phyloP scores from a whole-genome alignment of 2,797 vertebrate species.

The Tokudaia muenninki region DNA sequence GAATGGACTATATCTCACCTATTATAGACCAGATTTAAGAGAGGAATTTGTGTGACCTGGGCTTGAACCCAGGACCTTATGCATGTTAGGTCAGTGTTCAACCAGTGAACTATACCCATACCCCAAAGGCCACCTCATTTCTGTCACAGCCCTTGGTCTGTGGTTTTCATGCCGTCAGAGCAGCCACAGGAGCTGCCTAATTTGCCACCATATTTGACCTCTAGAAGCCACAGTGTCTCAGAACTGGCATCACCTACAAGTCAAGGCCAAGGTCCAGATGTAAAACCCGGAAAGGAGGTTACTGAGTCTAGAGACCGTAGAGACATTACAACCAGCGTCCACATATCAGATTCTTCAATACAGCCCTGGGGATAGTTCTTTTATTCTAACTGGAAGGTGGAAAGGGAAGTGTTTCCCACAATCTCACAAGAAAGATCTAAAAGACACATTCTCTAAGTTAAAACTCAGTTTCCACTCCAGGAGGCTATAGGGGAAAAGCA shows the following conservation, averaged over 20 bases:
- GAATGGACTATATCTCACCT: not conserved
- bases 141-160: conserved; percentile 7
- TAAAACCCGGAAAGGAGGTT: conserved; percentile 19
- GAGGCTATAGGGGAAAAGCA: conserved; percentile 62
- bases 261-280: conserved; percentile 57
- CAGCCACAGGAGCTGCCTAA: conserved; percentile 12
- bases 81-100: not conserved
- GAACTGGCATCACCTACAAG: conserved; percentile 65
- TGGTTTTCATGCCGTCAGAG: not conserved
- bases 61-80: not conserved
- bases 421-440: conserved; percentile 20
- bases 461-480: conserved; percentile 68
- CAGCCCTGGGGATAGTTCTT: conserved; percentile 32
- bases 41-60: not conserved
- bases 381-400: conserved; percentile 18
- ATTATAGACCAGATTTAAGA: conserved; percentile 69
- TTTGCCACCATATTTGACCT: conserved; percentile 55
- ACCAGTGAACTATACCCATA: no score
- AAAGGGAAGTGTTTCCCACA: conserved; percentile 54
- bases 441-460: conserved; percentile 19
- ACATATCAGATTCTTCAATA: conserved; percentile 40
- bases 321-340: conserved; percentile 63
- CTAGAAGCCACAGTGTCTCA: not conserved
- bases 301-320: not conserved
- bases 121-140: conserved; percentile 45